phyloP scores from a whole-genome alignment of 1,140 invertebrate genomes.

The Paralvinella palmiformis region DNA sequence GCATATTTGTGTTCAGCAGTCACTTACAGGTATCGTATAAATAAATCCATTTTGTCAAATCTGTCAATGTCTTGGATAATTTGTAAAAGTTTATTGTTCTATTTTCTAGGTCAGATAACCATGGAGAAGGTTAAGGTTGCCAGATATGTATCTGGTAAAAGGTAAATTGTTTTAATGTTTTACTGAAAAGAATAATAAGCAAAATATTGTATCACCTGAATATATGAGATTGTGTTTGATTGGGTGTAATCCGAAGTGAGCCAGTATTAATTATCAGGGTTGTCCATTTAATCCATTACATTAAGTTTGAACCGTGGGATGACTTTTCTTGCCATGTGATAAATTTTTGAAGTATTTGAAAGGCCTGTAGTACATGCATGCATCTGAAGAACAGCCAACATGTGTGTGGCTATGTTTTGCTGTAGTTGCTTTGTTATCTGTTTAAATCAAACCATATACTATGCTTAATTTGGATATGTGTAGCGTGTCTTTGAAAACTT shows the following conservation, averaged over 20 bases:
- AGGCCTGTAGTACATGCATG: no score
- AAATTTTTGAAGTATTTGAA: no score
- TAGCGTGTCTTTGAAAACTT: no score
- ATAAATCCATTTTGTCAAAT: background rate
- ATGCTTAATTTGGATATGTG: no score
- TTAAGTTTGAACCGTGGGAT: background rate
- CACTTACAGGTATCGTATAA: background rate
- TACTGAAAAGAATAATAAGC: background rate
- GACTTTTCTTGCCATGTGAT: background rate
- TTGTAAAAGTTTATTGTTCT: background rate
- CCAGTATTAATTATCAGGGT: background rate
- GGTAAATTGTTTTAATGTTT: no score
- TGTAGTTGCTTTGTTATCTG: no score
- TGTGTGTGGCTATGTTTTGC: no score
- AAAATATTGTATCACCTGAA: background rate
- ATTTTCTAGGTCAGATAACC: slow-evolving; percentile 38
- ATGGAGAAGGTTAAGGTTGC: slow-evolving; percentile 56
- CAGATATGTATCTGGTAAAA: slow-evolving; percentile 54
- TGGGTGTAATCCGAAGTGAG: background rate
- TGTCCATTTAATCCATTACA: background rate
- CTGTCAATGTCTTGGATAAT: background rate
- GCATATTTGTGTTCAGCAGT: background rate
- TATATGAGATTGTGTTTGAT: background rate
- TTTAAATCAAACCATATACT: no score
- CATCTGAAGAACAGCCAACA: no score